Base-by-base conservation (phyloP, 64 coral and sea anemone species). In the Anthopleura sola region DNA sequence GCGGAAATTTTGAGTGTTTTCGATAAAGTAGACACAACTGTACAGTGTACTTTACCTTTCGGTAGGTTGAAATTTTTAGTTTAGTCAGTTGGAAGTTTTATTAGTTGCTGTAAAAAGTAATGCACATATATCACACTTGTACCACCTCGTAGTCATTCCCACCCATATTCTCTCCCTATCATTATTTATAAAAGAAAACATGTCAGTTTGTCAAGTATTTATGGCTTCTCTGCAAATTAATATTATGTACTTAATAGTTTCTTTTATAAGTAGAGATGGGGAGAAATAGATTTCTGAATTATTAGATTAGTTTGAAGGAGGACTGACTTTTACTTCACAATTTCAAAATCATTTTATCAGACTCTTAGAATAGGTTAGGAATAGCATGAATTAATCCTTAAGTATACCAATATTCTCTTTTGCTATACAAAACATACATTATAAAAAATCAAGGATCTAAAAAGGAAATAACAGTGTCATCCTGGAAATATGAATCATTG, bases 261-360 rank as follows among this genome's bases (percentile, higher is more conserved):
- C 82, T 54, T 28, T 79, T 54, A 39, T 54, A 53, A 55, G 48
- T 60, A 83, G 29, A 60, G 47, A 36, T 55, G 10, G 48, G 50
- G 49, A 15, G 18, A 83, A 19, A 18, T 33, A 31, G 57, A 18
- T 54, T 83, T 18, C 21, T 3, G 38, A 44, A 48, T 46, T 56
- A 57, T 18, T 28, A 21, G 55, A n/a, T 33, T 83, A 29, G 82
- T 60, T 55, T 83, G 21, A 19, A 34, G 24, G 10, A 11, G 58
- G 51, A 83, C 82, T 83, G 82, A 83, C 49, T 83, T 83, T 83
- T 83, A 83, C 50, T 83, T 60, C 24, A 38, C 17, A 58, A 32
- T 54, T 83, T 83, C 33, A 83, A 38, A n/a, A 83, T 26, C n/a
- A 60, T 60, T 60, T 56, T 56, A 83, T 20, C 36, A 83, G 24